These are phyloP conservation scores for Ernsta delagoae DNA, from an alignment of 2,888 invertebrate species.

Conservation along the genomic window DNA sequence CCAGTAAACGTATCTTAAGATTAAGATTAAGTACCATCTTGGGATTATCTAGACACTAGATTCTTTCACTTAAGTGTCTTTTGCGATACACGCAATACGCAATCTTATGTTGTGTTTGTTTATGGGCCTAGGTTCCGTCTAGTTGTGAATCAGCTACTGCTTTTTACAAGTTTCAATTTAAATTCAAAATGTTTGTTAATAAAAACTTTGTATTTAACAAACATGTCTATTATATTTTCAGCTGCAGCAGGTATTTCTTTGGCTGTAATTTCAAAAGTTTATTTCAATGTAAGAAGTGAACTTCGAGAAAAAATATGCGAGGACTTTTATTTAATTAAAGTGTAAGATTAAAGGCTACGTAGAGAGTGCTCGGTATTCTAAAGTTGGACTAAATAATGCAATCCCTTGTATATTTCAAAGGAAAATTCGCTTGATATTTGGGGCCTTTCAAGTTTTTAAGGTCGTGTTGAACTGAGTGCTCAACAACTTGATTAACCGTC, in stretches of 20 bases:
- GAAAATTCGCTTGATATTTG: slow-evolving; percentile 16
- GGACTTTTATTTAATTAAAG: slow-evolving; percentile 35
- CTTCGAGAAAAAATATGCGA: slow-evolving; percentile 20
- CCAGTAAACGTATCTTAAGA: too few species aligned
- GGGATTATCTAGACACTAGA: too few species aligned
- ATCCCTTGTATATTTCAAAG: slow-evolving; percentile 15
- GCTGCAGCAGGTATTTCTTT: too few species aligned
- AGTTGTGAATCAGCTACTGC: too few species aligned
- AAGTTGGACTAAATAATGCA: slow-evolving; percentile 21
- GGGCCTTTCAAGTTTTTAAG: slow-evolving; percentile 15
- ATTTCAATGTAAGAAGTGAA: slow-evolving; percentile 11
- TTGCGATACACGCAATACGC: too few species aligned
- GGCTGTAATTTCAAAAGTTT: slow-evolving; percentile 1
- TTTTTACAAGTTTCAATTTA: neutral
- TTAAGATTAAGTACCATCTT: too few species aligned
- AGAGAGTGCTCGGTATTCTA: slow-evolving; percentile 11
- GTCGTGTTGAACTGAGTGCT: slow-evolving; percentile 11
- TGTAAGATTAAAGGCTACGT: slow-evolving; percentile 25
- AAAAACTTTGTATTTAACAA: neutral
- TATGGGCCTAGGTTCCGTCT: too few species aligned
- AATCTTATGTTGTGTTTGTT: too few species aligned
- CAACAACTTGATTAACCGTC: slow-evolving; percentile 10
- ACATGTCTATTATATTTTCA: neutral
- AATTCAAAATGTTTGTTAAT: neutral
- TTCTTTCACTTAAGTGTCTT: too few species aligned